Base-by-base conservation (phyloP, 2,888 invertebrate genomes). In the Leuctra nigra region DNA sequence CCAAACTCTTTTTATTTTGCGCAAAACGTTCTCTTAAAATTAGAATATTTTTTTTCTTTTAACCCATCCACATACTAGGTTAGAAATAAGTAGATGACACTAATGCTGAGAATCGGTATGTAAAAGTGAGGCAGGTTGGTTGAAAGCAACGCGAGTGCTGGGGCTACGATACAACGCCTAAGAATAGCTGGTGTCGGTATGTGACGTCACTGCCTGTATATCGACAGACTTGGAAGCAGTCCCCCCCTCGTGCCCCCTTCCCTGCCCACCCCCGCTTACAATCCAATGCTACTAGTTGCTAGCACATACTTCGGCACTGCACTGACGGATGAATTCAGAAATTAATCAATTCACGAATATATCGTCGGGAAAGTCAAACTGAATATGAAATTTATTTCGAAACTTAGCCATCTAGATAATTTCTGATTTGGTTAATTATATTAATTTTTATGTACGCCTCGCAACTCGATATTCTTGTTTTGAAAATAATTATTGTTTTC, bases 271-370 rank as follows among this genome's bases (percentile, higher is more conserved):
- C 56, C 55, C 59, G 58, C 55, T 56, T 54, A 60, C 61, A 59
- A 60, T 62, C 60, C 61, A 62, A 61, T 55, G 61, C 62, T 59
- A 59, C 60, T 52, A n/a, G n/a, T n/a, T n/a, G n/a, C n/a, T n/a
- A n/a, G n/a, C n/a, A n/a, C n/a, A n/a, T n/a, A n/a, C n/a, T n/a
- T n/a, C n/a, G n/a, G n/a, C n/a, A n/a, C n/a, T n/a, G n/a, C n/a
- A n/a, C n/a, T n/a, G n/a, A n/a, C n/a, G n/a, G n/a, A n/a, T n/a
- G n/a, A n/a, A n/a, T n/a, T n/a, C n/a, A n/a, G n/a, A n/a, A n/a
- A n/a, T n/a, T n/a, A n/a, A n/a, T n/a, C n/a, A n/a, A n/a, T n/a
- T n/a, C n/a, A n/a, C n/a, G n/a, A n/a, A n/a, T n/a, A n/a, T n/a
- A n/a, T n/a, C n/a, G n/a, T n/a, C n/a, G n/a, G n/a, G n/a, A n/a